Conservation (phyloP, 2,113 vertebrate genomes). For the Varanus salvator region DNA sequence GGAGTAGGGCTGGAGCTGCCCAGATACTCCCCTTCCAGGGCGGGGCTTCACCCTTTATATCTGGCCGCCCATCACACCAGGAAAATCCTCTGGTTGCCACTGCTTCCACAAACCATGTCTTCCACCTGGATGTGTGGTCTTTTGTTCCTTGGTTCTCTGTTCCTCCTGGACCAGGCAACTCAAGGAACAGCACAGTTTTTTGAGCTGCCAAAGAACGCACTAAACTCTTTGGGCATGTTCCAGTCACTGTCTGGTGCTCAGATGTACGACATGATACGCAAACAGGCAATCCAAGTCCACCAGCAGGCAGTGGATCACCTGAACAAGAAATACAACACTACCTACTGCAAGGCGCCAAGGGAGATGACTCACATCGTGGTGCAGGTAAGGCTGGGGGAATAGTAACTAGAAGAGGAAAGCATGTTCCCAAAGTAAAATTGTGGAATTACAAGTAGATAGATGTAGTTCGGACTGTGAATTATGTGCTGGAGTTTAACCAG, state of each 20-base stretch:
- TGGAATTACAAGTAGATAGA: neutral
- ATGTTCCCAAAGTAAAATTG: too few relatives aligned
- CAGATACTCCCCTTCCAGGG: neutral
- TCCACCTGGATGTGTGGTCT: neutral
- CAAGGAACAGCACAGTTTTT: neutral
- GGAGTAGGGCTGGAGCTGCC: too few relatives aligned
- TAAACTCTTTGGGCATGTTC: too few relatives aligned
- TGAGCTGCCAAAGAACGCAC: too few relatives aligned
- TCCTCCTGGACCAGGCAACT: neutral
- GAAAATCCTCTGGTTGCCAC: neutral
- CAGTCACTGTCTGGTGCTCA: too few relatives aligned
- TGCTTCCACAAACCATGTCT: neutral
- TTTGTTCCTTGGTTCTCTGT: neutral
- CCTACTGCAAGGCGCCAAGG: neutral
- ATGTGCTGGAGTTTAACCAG: too few relatives aligned
- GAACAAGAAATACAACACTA: neutral
- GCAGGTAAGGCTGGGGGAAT: neutral
- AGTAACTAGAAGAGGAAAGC: too few relatives aligned
- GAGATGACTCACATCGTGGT: neutral
- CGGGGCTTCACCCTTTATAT: neutral
- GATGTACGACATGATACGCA: accelerated
- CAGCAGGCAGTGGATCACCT: neutral
- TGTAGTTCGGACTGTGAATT: neutral
- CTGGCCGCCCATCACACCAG: neutral
- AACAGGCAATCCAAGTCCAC: neutral